phyloP scores from a whole-genome alignment of 2,888 invertebrate species.

The Polymixis flavicincta region DNA sequence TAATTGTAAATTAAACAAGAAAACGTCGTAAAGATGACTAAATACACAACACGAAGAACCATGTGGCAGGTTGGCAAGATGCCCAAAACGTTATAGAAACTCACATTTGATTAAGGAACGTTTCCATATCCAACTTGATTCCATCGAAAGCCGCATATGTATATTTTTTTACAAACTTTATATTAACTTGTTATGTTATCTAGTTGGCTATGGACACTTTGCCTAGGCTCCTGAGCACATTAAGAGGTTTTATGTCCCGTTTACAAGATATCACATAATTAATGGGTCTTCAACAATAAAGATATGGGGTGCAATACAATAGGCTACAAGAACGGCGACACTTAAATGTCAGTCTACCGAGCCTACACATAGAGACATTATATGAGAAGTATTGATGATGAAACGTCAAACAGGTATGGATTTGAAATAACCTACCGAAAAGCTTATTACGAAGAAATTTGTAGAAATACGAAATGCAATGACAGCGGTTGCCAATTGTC shows the following conservation, averaged over 20 bases:
- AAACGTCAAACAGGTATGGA: no score
- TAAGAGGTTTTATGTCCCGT: background rate
- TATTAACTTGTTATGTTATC: background rate
- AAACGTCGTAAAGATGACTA: conserved; percentile 49
- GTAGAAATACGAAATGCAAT: no score
- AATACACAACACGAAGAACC: conserved; percentile 31
- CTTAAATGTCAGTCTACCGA: no score
- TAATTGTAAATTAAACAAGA: conserved; percentile 50
- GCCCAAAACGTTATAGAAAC: conserved; percentile 41
- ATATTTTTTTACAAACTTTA: no score
- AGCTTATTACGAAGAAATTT: no score
- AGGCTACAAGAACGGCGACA: no score
- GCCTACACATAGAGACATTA: no score
- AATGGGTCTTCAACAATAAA: background rate
- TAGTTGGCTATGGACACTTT: conserved; percentile 5
- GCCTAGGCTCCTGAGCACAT: background rate
- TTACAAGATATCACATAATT: background rate
- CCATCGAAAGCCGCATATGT: background rate
- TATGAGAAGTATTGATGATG: no score
- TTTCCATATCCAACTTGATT: conserved; percentile 13
- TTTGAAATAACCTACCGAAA: no score
- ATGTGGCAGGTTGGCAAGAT: conserved; percentile 47
- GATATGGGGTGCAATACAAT: background rate
- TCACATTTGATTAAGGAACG: background rate
- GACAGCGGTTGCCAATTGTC: no score